Conservation (phyloP, 1,140 invertebrate genomes). For the Psix sp. region DNA sequence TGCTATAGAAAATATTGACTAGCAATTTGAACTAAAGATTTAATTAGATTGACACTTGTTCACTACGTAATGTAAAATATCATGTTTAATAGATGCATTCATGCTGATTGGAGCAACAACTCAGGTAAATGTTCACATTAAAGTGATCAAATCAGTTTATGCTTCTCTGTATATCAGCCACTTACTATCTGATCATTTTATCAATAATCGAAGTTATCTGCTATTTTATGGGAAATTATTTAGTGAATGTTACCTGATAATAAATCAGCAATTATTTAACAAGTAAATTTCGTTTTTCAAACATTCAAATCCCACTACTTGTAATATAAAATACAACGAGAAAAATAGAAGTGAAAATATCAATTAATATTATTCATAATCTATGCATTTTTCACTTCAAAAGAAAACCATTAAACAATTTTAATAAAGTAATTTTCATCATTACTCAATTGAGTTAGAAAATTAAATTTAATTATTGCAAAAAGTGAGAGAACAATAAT, state of each 20-base stretch:
- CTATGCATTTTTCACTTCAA: too few relatives aligned
- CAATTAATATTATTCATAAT: too few relatives aligned
- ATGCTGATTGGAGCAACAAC: slow-evolving; percentile 32
- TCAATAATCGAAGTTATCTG: slow-evolving; percentile 55
- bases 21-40: background rate
- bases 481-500: too few relatives aligned
- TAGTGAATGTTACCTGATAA: slow-evolving; percentile 21
- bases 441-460: too few relatives aligned
- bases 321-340: too few relatives aligned
- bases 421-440: too few relatives aligned
- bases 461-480: too few relatives aligned
- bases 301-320: too few relatives aligned
- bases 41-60: background rate
- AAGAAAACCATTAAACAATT: too few relatives aligned
- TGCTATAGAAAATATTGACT: slow-evolving; percentile 4
- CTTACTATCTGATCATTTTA: slow-evolving; percentile 55
- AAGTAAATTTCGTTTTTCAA: too few relatives aligned
- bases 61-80: slow-evolving; percentile 9
- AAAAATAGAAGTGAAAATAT: too few relatives aligned
- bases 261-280: too few relatives aligned
- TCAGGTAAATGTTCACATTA: slow-evolving; percentile 38
- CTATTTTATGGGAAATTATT: slow-evolving; percentile 52
- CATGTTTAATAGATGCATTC: slow-evolving; percentile 14
- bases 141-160: slow-evolving; percentile 50
- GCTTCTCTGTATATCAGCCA: slow-evolving; percentile 53